Conservation (phyloP, 2,888 invertebrate species). For the Allacma fusca region DNA sequence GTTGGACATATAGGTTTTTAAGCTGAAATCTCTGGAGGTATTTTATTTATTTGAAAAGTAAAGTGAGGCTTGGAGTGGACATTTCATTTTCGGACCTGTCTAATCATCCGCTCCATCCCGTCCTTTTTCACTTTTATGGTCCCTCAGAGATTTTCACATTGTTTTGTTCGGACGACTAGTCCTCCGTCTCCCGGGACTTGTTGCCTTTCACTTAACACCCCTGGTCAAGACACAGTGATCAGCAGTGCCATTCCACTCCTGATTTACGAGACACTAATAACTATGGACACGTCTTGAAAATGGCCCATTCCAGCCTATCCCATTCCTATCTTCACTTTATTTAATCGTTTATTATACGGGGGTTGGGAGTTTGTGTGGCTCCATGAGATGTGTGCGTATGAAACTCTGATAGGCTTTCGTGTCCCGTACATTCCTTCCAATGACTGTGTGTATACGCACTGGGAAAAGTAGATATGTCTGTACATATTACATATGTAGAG, state of each 20-base stretch:
- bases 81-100: conserved; percentile 62
- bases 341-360: conserved; percentile 38
- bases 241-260: conserved; percentile 49
- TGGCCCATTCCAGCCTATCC: conserved; percentile 45
- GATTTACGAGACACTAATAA: conserved; percentile 62
- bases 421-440: too few species aligned
- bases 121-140: conserved; percentile 62
- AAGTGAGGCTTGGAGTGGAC: conserved; percentile 58
- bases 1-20: too few species aligned
- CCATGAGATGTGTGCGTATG: neutral
- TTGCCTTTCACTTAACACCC: conserved; percentile 62
- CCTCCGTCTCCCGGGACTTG: conserved; percentile 59
- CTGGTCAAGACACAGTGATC: conserved; percentile 33
- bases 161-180: conserved; percentile 45
- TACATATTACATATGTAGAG: too few species aligned
- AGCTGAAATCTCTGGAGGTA: conserved; percentile 38
- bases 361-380: conserved; percentile 14
- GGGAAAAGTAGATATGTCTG: too few species aligned
- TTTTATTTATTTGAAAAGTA: conserved; percentile 46
- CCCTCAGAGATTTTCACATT: conserved; percentile 58
- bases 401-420: too few species aligned
- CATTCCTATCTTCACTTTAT: conserved; percentile 59
- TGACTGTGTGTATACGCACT: too few species aligned
- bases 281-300: conserved; percentile 54
- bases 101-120: conserved; percentile 61